Base-by-base conservation (phyloP, 2,888 invertebrate genomes). In the Lepidochrysops patricia region DNA sequence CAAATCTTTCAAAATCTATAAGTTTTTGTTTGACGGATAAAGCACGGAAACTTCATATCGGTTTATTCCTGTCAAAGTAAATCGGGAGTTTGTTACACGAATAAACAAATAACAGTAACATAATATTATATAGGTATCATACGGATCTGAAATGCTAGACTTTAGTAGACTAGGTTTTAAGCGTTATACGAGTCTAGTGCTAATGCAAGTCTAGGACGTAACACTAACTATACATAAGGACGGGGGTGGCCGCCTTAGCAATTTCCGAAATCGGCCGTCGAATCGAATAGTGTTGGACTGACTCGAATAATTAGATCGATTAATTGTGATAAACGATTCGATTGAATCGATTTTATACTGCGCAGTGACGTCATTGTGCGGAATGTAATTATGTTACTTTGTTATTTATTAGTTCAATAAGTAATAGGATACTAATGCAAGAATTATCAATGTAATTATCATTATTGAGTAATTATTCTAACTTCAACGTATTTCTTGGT, bases 211-310 rank as follows among this genome's bases (percentile, higher is more conserved):
- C n/a, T n/a, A 15, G 37, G 37, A 49, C 49, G 25, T 49, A 49
- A 49, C 49, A 25, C 50, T 13, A 50, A 50, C 26, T 26, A 26
- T 50, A 50, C 25, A 26, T 26, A 50, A 50, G 50, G 63, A 71
- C 73, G 72, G 67, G 72, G 75, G 76, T 74, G 79, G 76, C 76
- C 80, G 84, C 83, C 86, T 86, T 85, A 81, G 86, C 80, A 86
- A 88, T 88, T 88, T 88, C 88, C 86, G 86, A 88, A 88, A 86
- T 86, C 87, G 84, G 80, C 79, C 77, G 84, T 81, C 85, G 82
- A 83, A 84, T 83, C 84, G 84, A 79, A 76, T 82, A 82, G 82
- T 83, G 85, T 80, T 79, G 82, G 67, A 77, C 79, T 68, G 72
- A 76, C 70, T 74, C 74, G 82, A 83, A 84, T 87, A 86, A 86